Evolutionary conservation across 2,797 vertebrate genomes (phyloP).

Genomic region (Hyperoplus lanceolatus): DNA sequence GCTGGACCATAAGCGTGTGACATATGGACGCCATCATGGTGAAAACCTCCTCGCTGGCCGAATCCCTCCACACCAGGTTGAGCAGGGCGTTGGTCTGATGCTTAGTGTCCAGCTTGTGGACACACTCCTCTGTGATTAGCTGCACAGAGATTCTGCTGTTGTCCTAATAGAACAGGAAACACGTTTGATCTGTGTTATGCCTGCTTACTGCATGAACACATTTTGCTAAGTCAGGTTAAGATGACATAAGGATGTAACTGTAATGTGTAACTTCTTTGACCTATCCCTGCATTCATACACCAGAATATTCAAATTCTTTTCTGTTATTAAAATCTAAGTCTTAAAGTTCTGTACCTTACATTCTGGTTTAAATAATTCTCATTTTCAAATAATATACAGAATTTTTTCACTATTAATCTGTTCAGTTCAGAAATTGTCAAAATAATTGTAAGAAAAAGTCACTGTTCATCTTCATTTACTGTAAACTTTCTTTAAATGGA

Average conservation of each 20-base stretch:
- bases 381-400: no score
- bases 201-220: background rate
- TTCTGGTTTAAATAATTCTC: no score
- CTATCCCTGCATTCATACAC: no score
- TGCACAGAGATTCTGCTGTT: slow-evolving; percentile 92
- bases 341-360: no score
- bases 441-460: no score
- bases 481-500: no score
- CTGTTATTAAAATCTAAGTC: no score
- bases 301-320: no score
- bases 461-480: no score
- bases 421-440: no score
- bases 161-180: slow-evolving; percentile 80
- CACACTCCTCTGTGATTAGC: slow-evolving; percentile 93
- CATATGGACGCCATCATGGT: slow-evolving; percentile 98
- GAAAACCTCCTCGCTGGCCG: slow-evolving; percentile 96
- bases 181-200: background rate
- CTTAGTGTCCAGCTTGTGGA: slow-evolving; percentile 96
- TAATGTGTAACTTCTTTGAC: background rate
- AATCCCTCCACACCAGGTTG: slow-evolving; percentile 97
- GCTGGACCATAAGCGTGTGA: slow-evolving; percentile 98
- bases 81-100: slow-evolving; percentile 95
- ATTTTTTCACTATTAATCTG: no score
- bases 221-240: background rate
- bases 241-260: background rate